phyloP scores from a whole-genome alignment of 2,113 vertebrate species.

The Shinisaurus crocodilurus region DNA sequence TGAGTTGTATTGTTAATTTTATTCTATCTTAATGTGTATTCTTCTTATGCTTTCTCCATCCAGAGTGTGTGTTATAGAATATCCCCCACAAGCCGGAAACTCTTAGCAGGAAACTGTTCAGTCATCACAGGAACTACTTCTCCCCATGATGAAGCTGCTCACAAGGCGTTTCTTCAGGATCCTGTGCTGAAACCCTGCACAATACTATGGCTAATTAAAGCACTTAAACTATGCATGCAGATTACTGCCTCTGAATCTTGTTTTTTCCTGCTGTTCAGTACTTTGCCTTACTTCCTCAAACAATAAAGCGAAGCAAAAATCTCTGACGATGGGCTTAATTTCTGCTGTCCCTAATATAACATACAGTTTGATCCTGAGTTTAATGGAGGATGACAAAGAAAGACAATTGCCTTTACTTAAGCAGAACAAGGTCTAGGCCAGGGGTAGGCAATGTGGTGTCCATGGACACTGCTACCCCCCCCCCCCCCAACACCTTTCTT shows the following conservation, averaged over 20 bases:
- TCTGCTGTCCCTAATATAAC: not conserved
- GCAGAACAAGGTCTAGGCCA: no score
- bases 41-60: not conserved
- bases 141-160: not conserved
- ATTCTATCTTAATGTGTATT: not conserved
- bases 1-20: not conserved
- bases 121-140: not conserved
- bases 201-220: not conserved
- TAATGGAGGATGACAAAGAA: no score
- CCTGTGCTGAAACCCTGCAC: not conserved
- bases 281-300: not conserved
- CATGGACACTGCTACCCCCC: no score
- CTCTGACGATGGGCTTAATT: not conserved
- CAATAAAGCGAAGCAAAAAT: slow-evolving; percentile 28
- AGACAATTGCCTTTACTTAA: no score
- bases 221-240: not conserved
- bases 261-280: not conserved
- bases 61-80: slow-evolving; percentile 21
- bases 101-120: not conserved
- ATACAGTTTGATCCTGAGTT: no score
- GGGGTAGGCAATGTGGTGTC: no score
- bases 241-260: not conserved
- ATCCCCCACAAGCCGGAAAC: not conserved
- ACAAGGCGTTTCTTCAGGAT: not conserved
- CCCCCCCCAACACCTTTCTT: no score